Conservation (phyloP, 2,888 invertebrate genomes). For the Linhomoeus sp. region DNA sequence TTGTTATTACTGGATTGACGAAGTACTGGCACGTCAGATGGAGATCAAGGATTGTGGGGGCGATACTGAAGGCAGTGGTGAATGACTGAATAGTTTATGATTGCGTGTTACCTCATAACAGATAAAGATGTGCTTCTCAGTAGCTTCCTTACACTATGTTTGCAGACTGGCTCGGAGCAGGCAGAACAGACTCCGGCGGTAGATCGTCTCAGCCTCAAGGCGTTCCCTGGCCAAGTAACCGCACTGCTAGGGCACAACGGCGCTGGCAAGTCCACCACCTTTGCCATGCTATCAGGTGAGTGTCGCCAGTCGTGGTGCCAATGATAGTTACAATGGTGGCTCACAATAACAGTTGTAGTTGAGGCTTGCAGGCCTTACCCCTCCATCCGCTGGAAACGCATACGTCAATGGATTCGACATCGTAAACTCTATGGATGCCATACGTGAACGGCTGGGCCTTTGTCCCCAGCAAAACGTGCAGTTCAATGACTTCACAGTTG, state of each 20-base stretch:
- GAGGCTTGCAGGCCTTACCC: neutral
- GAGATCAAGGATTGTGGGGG: too few species aligned
- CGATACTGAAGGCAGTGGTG: too few species aligned
- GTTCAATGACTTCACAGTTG: slow-evolving; percentile 56
- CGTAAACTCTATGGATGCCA: slow-evolving; percentile 24
- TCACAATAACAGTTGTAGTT: too few species aligned
- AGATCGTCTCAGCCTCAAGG: neutral
- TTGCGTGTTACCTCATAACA: too few species aligned
- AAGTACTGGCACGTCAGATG: too few species aligned
- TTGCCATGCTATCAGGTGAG: neutral
- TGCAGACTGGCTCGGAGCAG: too few species aligned
- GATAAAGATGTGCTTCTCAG: too few species aligned
- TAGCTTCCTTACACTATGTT: too few species aligned
- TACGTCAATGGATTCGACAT: slow-evolving; percentile 40
- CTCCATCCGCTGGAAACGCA: neutral
- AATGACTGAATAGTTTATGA: too few species aligned
- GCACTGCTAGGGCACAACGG: slow-evolving; percentile 4
- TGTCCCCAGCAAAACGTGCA: slow-evolving; percentile 71
- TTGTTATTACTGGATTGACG: too few species aligned
- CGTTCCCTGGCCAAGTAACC: neutral
- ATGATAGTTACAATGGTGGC: too few species aligned
- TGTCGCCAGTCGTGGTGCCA: too few species aligned
- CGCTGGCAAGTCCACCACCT: slow-evolving; percentile 1
- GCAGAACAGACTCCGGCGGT: neutral
- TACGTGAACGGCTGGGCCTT: slow-evolving; percentile 45